These are phyloP conservation scores for Epinotia nisella DNA, from an alignment of 2,888 invertebrate species.

Conservation along the genomic window DNA sequence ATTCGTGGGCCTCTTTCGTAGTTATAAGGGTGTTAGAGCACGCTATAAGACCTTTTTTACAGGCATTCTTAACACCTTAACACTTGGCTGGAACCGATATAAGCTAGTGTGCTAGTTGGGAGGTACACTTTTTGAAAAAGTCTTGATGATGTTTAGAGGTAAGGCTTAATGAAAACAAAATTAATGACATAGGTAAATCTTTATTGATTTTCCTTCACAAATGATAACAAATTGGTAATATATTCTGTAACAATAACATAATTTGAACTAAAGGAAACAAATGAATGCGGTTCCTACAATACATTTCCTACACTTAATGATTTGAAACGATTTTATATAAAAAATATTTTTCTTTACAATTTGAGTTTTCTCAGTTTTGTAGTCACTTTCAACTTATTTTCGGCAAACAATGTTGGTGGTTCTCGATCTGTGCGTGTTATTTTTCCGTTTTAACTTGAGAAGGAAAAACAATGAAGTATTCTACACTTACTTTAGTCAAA, in stretches of 20 bases:
- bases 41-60: no score
- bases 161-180: constrained; percentile 50
- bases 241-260: constrained; percentile 11
- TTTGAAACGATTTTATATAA: constrained; percentile 18
- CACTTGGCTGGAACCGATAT: no score
- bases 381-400: not conserved
- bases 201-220: constrained; percentile 81
- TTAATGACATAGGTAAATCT: constrained; percentile 62
- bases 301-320: no score
- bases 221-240: constrained; percentile 48
- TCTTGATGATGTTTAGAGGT: not conserved
- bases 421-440: not conserved
- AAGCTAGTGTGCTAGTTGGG: no score
- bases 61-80: no score
- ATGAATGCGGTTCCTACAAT: constrained; percentile 10
- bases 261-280: constrained; percentile 12
- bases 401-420: not conserved
- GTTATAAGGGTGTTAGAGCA: no score
- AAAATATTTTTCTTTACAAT: constrained; percentile 13
- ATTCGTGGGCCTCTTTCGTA: no score
- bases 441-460: constrained; percentile 52
- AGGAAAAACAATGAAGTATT: constrained; percentile 70
- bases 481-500: constrained; percentile 39
- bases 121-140: no score
- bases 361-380: not conserved